Conservation (phyloP, 2,113 vertebrate species). For the Orientallactaga bullata region DNA sequence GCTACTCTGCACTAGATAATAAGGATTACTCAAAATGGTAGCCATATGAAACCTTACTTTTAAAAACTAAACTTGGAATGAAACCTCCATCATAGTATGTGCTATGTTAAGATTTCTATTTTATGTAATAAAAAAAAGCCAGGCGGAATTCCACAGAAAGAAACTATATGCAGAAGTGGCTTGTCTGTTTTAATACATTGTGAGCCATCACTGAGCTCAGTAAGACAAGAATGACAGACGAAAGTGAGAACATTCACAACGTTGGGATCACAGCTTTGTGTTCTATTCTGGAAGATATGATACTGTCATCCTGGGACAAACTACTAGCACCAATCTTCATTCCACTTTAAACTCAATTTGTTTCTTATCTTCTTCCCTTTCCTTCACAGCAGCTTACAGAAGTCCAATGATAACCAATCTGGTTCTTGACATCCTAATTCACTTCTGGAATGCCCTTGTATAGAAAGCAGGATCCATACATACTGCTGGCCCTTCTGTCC, state of each 20-base stretch:
- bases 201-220: background rate
- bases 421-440: background rate
- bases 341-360: background rate
- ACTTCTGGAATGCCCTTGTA: background rate
- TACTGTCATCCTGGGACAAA: background rate
- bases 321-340: background rate
- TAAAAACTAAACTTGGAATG: background rate
- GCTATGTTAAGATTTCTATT: background rate
- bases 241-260: background rate
- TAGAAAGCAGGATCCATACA: background rate
- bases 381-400: background rate
- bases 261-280: background rate
- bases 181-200: background rate
- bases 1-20: background rate
- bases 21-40: background rate
- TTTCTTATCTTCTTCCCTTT: background rate
- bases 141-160: background rate
- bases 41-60: background rate
- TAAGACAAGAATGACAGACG: background rate
- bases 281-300: background rate
- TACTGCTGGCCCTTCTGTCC: too few species aligned
- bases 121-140: constrained; percentile 12
- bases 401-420: background rate
- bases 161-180: background rate
- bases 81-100: background rate